Conservation (phyloP, 2,888 invertebrate species). For the Parnassius smintheus region DNA sequence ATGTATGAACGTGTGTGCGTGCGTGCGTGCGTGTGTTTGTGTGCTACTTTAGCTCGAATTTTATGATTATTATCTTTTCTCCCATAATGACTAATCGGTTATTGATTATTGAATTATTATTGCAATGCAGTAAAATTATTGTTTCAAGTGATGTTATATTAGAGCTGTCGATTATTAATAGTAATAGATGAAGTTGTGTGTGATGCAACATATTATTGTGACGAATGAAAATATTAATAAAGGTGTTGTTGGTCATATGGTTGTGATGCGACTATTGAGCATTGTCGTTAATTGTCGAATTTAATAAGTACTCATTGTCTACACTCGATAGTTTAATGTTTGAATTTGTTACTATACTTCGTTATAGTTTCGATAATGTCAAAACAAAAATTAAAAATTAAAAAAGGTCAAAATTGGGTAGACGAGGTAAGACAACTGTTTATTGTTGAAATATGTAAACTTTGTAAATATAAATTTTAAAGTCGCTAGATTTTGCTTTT, state of each 20-base stretch:
- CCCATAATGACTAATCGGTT: too few relatives aligned
- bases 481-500: slow-evolving; percentile 7
- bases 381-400: slow-evolving; percentile 35
- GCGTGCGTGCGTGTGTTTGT: too few relatives aligned
- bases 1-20: too few relatives aligned
- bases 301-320: slow-evolving; percentile 8
- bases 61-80: too few relatives aligned
- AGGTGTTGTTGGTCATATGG: slow-evolving; percentile 7
- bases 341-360: slow-evolving; percentile 42
- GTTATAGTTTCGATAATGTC: slow-evolving; percentile 44
- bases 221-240: neutral
- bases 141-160: too few relatives aligned
- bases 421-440: slow-evolving; percentile 1
- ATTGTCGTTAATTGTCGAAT: slow-evolving; percentile 1
- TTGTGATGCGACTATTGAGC: neutral
- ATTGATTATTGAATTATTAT: too few relatives aligned
- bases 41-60: too few relatives aligned
- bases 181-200: too few relatives aligned
- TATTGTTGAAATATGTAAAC: slow-evolving; percentile 5
- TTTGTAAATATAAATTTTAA: slow-evolving; percentile 12
- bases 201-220: too few relatives aligned
- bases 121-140: too few relatives aligned
- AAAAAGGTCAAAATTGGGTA: slow-evolving; percentile 32
- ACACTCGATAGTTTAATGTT: slow-evolving; percentile 19
- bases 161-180: too few relatives aligned